Conservation (phyloP, 2,797 vertebrate genomes). For the Bovichtus diacanthus region DNA sequence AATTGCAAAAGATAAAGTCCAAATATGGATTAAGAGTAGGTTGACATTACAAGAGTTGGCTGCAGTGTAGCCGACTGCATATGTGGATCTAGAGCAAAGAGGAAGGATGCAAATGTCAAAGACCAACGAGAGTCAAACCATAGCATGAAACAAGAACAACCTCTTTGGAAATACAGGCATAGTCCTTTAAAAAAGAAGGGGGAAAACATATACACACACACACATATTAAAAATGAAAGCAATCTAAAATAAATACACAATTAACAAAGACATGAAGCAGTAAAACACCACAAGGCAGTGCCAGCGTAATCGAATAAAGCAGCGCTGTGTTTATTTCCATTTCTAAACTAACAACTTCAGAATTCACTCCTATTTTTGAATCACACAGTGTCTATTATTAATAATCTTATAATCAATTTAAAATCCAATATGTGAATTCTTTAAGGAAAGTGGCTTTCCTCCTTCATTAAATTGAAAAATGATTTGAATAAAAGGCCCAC, state of each 20-base stretch:
- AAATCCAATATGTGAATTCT: neutral
- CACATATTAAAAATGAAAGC: slow-evolving; percentile 30
- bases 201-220: slow-evolving; percentile 15
- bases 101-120: neutral
- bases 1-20: neutral
- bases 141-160: slow-evolving; percentile 5
- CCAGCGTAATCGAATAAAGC: slow-evolving; percentile 31
- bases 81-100: neutral
- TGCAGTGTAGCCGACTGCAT: neutral
- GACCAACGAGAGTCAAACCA: slow-evolving; percentile 12
- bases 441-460: neutral
- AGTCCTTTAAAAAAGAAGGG: neutral
- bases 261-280: slow-evolving; percentile 30
- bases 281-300: slow-evolving; percentile 42
- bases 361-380: neutral
- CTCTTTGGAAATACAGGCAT: slow-evolving; percentile 15
- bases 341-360: slow-evolving; percentile 24
- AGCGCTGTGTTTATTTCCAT: slow-evolving; percentile 17
- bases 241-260: slow-evolving; percentile 39
- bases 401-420: neutral
- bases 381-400: neutral
- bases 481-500: neutral
- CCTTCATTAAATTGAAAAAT: neutral
- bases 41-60: neutral
- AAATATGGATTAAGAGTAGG: neutral